Evolutionary conservation across 1,140 invertebrate species (phyloP), one percentile per base, ranked within the genome.

Genomic region (Meloidogyne exigua): DNA sequence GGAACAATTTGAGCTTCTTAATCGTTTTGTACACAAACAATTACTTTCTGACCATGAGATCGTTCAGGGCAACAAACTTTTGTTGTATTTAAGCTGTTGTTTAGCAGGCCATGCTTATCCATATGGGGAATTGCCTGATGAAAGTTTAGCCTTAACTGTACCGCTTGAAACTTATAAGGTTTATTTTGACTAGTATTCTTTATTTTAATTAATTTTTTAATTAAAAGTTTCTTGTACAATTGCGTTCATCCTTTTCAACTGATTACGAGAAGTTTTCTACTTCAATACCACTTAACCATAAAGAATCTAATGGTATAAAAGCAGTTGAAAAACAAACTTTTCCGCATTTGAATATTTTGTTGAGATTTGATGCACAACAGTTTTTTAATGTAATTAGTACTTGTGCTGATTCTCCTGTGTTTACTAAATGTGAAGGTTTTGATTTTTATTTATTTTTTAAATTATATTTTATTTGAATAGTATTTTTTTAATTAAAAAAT

Each of bases 81-180:
- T 99, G 70, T 92, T 98, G 13, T 97, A 96, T 86, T 88, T 91
- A 26, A 95, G 94, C 72, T 95, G 95, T 84, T 97, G 95, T 87
- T 89, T 99, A 79, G 93, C 93, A 25, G 96, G 95, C 1, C 90
- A 94, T 75, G 92, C 92, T 2, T 97, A 95, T 89, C 95, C 93
- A 2, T 91, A 91, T 62, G 94, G 95, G 15, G 91, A 93, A 83
- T 91, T 97, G 80, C 91, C 92, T 2, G 88, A 89, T 11, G 91
- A 93, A 80, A 89, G 65, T 42, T 23, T 91, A 74, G 89, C 91
- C 32, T 90, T 91, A 49, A 89, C 90, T 57, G 91, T 93, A 0
- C 92, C 94, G 79, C 90, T 92, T 77, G 92, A 95, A 88, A 91
- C 90, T 25, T 89, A 89, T 73, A 81, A 85, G n/a, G 88, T 88